Evolutionary conservation across 2,113 vertebrate genomes (phyloP).

Genomic region (Proterorhinus semilunaris): DNA sequence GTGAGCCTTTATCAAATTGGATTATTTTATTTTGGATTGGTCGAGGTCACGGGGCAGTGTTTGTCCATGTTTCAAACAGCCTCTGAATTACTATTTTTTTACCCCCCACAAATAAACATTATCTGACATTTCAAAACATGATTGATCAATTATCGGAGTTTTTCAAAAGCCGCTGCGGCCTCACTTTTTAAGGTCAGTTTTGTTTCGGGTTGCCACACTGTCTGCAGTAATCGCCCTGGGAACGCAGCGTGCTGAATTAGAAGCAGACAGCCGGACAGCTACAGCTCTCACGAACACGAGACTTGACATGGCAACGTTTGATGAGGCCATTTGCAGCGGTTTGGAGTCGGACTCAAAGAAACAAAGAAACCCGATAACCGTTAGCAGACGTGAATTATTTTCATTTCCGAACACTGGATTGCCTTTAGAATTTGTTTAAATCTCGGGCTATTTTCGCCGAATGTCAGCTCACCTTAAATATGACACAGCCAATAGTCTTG

Average conservation of each 20-base stretch:
- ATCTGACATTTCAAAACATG: no score
- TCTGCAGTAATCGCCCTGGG: conserved; percentile 56
- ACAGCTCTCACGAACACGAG: conserved; percentile 50
- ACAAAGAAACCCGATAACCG: conserved; percentile 24
- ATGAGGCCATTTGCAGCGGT: conserved; percentile 29
- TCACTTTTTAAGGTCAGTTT: conserved; percentile 2
- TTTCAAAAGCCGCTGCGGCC: no score
- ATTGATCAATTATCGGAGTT: no score
- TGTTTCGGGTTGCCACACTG: conserved; percentile 60
- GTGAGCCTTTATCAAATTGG: no score
- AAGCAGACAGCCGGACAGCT: conserved; percentile 51
- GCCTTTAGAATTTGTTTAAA: conserved; percentile 22
- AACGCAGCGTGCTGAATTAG: conserved; percentile 48
- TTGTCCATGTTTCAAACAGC: no score
- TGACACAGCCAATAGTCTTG: conserved; percentile 17
- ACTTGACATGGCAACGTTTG: conserved; percentile 52
- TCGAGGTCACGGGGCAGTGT: no score
- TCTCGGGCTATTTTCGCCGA: conserved; percentile 16
- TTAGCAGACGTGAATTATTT: conserved; percentile 40
- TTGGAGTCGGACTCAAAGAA: conserved; percentile 28
- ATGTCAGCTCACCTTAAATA: conserved; percentile 2
- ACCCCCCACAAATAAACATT: no score
- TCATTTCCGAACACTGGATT: conserved; percentile 31
- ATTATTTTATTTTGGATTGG: no score
- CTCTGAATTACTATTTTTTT: no score